These are phyloP conservation scores for Ectobius pallidus DNA, from an alignment of 2,888 invertebrate genomes.

Conservation along the genomic window DNA sequence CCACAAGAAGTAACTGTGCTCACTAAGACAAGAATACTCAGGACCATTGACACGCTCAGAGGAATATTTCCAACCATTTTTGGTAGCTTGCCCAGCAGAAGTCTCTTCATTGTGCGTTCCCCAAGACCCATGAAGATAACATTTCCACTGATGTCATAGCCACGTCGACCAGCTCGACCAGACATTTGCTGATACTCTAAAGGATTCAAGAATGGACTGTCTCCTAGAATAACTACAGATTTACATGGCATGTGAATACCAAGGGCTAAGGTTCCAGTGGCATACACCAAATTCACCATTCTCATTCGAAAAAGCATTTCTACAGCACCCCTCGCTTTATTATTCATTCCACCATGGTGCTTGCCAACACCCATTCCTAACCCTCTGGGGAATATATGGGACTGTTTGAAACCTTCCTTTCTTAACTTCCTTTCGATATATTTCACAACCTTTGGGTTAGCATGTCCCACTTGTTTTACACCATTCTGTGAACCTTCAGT, in stretches of 20 bases:
- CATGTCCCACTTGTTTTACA: conserved; percentile 41
- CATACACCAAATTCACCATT: conserved; percentile 44
- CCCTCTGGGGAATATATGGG: conserved; percentile 22
- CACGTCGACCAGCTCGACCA: conserved; percentile 35
- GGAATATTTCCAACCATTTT: conserved; percentile 37
- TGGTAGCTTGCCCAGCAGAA: conserved; percentile 35
- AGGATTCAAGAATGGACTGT: conserved; percentile 45
- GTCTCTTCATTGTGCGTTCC: conserved; percentile 22
- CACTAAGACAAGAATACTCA: conserved; percentile 27
- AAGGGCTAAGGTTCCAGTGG: conserved; percentile 46
- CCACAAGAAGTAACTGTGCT: conserved; percentile 15
- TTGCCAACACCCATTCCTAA: conserved; percentile 49
- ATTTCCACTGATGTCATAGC: conserved; percentile 28
- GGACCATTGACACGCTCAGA: conserved; percentile 28
- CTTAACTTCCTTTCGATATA: conserved; percentile 43
- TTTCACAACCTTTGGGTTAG: conserved; percentile 42
- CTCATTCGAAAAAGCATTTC: conserved; percentile 51
- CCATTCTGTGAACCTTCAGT: not conserved
- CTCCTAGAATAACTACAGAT: conserved; percentile 45
- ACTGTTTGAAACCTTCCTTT: conserved; percentile 10
- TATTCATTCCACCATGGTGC: conserved; percentile 51
- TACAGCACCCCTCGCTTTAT: conserved; percentile 49
- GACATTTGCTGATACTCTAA: conserved; percentile 45
- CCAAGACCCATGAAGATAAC: conserved; percentile 35
- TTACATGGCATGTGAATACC: conserved; percentile 49